These are phyloP conservation scores for Panagrolaimus sp. DNA, from an alignment of 1,140 invertebrate species.

Conservation along the genomic window DNA sequence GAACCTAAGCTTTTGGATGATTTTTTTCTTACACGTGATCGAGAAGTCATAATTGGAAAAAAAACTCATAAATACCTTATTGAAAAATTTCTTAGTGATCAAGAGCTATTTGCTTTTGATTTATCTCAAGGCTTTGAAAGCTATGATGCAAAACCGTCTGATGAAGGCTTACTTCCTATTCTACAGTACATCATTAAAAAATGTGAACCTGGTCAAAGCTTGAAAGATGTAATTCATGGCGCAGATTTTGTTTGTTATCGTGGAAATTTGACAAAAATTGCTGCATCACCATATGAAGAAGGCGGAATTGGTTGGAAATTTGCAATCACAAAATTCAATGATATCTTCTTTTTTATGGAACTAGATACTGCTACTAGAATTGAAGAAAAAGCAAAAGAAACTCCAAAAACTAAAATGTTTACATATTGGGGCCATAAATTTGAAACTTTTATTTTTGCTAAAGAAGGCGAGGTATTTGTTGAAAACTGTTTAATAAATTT, in stretches of 20 bases:
- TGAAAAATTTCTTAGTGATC: not conserved
- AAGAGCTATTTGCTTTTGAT: constrained; percentile 4
- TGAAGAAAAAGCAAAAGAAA: not conserved
- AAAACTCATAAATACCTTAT: constrained; percentile 2
- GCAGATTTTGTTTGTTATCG: constrained; percentile 2
- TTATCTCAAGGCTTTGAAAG: not conserved
- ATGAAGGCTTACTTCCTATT: not conserved
- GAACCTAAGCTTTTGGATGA: not conserved
- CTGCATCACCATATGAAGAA: not conserved
- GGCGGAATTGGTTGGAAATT: constrained; percentile 3
- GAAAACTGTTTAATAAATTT: too few relatives aligned
- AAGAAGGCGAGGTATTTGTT: not conserved
- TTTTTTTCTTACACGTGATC: not conserved
- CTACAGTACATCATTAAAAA: not conserved
- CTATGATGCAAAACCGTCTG: not conserved
- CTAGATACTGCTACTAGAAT: not conserved
- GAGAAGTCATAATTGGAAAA: not conserved
- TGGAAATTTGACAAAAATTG: not conserved
- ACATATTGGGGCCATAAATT: not conserved
- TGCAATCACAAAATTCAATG: not conserved
- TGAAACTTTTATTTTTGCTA: constrained; percentile 4
- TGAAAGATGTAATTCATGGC: not conserved
- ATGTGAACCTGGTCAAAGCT: not conserved
- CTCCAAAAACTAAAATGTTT: not conserved
- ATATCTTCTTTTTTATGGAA: not conserved